Conservation (phyloP, 92 coral and sea anemone genomes). For the Umimayanthus chanpuru region DNA sequence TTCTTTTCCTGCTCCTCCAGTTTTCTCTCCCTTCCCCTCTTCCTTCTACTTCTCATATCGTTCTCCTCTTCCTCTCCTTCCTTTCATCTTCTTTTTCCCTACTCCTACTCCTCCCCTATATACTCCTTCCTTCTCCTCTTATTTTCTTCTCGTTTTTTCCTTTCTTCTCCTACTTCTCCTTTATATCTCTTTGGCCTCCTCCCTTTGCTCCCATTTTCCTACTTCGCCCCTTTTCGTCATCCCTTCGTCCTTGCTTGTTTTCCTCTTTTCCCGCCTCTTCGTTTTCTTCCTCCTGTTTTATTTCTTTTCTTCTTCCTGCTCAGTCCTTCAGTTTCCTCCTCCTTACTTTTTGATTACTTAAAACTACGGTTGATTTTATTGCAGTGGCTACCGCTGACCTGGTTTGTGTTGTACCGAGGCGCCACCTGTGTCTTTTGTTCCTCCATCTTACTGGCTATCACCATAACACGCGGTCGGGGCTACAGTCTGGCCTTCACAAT, state of each 20-base stretch:
- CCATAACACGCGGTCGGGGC: conserved; percentile 35
- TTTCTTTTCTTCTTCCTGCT: background rate
- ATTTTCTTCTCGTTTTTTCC: too few relatives aligned
- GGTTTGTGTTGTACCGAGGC: conserved; percentile 64
- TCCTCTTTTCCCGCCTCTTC: background rate
- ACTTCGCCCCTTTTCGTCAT: background rate
- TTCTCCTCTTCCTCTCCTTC: background rate
- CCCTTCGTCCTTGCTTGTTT: background rate
- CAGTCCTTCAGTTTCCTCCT: background rate
- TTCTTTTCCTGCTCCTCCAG: background rate
- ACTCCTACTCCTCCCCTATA: background rate
- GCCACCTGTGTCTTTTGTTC: conserved; percentile 47
- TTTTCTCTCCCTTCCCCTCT: background rate
- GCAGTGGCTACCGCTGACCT: conserved; percentile 54
- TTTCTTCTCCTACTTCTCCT: background rate
- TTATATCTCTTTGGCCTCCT: too few relatives aligned
- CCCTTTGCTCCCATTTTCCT: background rate
- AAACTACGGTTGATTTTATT: background rate
- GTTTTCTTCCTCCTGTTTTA: too few relatives aligned
- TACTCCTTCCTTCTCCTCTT: too few relatives aligned
- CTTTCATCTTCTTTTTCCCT: too few relatives aligned
- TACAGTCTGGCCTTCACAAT: conserved; percentile 58
- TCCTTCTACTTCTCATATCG: background rate
- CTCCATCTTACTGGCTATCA: conserved; percentile 15
- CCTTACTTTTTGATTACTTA: background rate